phyloP scores from a whole-genome alignment of 2,113 vertebrate species.

The Hemiprocne comata region DNA sequence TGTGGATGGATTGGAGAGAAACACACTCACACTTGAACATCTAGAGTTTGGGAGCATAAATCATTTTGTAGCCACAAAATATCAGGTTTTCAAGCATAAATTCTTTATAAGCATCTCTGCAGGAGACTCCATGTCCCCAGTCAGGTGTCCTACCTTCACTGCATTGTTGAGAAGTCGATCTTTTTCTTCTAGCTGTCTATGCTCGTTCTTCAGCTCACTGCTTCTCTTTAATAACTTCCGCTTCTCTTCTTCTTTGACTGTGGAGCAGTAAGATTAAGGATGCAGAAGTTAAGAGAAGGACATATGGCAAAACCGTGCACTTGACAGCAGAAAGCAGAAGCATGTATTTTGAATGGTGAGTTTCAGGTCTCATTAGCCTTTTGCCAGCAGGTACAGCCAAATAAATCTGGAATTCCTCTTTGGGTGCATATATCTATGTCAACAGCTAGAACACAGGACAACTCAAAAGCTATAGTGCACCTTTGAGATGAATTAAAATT shows the following conservation, averaged over 20 bases:
- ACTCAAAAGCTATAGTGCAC: background rate
- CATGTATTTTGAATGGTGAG: background rate
- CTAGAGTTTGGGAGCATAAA: background rate
- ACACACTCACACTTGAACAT: background rate
- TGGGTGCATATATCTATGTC: background rate
- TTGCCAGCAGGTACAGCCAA: background rate
- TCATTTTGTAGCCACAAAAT: background rate
- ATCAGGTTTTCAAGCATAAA: background rate
- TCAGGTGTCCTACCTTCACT: slow-evolving; percentile 78
- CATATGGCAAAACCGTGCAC: background rate
- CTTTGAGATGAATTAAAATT: background rate
- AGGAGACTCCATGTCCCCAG: background rate
- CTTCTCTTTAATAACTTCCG: slow-evolving; percentile 87
- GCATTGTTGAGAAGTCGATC: slow-evolving; percentile 86
- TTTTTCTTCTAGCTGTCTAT: slow-evolving; percentile 86
- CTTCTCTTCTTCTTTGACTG: slow-evolving; percentile 96
- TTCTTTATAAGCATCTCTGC: background rate
- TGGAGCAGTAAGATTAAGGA: slow-evolving; percentile 15
- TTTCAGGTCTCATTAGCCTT: background rate
- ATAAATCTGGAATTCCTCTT: background rate
- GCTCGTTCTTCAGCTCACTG: slow-evolving; percentile 88
- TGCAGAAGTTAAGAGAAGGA: background rate
- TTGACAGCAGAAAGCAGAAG: background rate
- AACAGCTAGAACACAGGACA: background rate
- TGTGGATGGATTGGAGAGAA: background rate